Evolutionary conservation across 2,113 vertebrate genomes (phyloP), one percentile per base, ranked within the genome.

Genomic region (Oncorhynchus clarkii): DNA sequence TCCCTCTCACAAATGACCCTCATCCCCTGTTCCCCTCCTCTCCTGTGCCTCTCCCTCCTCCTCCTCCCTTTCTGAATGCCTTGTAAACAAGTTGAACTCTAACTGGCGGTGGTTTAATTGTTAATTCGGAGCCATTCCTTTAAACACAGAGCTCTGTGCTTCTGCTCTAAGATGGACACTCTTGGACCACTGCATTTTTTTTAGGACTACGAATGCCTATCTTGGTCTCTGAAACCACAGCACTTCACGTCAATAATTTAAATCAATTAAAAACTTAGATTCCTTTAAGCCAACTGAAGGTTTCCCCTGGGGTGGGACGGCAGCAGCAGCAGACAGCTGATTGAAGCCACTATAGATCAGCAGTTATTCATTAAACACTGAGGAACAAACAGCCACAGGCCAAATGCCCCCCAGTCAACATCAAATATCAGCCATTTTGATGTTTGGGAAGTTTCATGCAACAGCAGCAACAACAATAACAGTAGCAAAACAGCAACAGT

Each of bases 71-170:
- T 84, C 84, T 14, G 67, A 90, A 92, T 81, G 84, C 89, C 91
- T 92, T 90, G 93, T 93, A 93, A 95, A 94, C 93, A 94, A 91
- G 93, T 94, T 94, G 90, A 93, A 93, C 90, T 90, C 91, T 94
- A 94, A 95, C 93, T 90, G 84, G 85, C 67, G 76, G 82, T 67
- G 81, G 91, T 90, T 94, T 94, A 93, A 93, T 94, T 94, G 93
- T 94, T 94, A 95, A 94, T 95, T 93, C 91, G 74, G 83, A 85
- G 82, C 83, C 81, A 86, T 78, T 82, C 64, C 65, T 81, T 89
- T 70, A 79, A 84, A 92, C 82, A 86, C 85, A 89, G 78, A 88
- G 88, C 72, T 9, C 78, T 70, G 79, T 74, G 84, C 60, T 49
- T 70, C 64, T 72, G 69, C 60, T 76, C 67, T 71, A 48, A 75